phyloP scores from a whole-genome alignment of 2,113 vertebrate species.

The Alethe castanea region DNA sequence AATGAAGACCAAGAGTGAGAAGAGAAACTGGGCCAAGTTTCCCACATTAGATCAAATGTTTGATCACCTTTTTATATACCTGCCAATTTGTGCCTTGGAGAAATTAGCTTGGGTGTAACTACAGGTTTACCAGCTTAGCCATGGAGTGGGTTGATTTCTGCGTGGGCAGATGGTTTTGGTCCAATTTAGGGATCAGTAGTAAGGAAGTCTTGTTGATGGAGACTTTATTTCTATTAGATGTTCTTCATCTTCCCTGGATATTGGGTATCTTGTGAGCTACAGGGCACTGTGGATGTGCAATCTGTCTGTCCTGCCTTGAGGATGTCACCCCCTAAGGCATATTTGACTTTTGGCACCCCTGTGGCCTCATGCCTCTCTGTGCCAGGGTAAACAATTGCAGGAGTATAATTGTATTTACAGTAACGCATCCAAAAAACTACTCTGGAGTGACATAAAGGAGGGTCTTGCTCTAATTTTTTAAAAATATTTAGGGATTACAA shows the following conservation, averaged over 20 bases:
- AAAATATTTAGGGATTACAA: background rate
- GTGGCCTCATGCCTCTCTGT: accelerated
- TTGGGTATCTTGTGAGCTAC: background rate
- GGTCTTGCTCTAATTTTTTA: background rate
- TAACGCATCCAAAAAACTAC: background rate
- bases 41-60: background rate
- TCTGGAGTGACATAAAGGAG: background rate
- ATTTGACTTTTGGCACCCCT: background rate
- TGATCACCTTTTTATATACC: background rate
- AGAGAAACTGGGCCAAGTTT: background rate
- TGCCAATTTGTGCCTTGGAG: background rate
- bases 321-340: background rate
- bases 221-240: background rate
- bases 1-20: accelerated
- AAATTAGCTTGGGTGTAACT: constrained; percentile 27
- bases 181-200: background rate
- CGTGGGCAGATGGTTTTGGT: background rate
- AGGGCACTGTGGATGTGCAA: background rate
- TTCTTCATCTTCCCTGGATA: background rate
- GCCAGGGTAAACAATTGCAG: background rate
- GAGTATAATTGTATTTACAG: background rate
- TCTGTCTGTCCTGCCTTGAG: background rate
- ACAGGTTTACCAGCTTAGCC: constrained; percentile 42
- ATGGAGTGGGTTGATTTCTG: background rate
- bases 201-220: background rate